Evolutionary conservation across 92 coral and sea anemone genomes (phyloP).

Genomic region (Virgularia gustaviana): DNA sequence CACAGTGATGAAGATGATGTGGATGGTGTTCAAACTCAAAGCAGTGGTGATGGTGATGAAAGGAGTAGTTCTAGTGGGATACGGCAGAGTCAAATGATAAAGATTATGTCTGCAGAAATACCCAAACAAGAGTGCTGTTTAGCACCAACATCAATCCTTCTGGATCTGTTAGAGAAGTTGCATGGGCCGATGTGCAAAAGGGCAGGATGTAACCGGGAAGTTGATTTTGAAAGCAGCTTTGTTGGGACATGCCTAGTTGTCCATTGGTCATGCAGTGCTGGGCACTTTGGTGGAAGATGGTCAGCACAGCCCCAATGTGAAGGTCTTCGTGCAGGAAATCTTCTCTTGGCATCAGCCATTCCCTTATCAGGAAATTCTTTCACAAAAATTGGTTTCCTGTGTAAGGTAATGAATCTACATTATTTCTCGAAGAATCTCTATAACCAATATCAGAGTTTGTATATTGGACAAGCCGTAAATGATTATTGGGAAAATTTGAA

Average conservation of each 20-base stretch:
- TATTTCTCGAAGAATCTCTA: neutral
- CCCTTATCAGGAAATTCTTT: neutral
- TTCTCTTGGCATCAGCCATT: no score
- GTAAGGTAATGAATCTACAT: neutral
- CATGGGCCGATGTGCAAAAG: neutral
- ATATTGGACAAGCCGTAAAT: no score
- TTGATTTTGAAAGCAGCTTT: neutral
- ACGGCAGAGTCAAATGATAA: neutral
- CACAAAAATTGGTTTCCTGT: neutral
- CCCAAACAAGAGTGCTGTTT: neutral
- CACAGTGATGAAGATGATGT: neutral
- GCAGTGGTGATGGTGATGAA: no score
- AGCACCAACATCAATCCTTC: neutral
- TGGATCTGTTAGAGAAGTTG: neutral
- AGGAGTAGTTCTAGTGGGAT: no score
- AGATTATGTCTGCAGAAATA: neutral
- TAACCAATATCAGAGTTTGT: no score
- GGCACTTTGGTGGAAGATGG: no score
- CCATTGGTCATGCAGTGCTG: no score
- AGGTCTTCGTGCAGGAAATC: constrained; percentile 1
- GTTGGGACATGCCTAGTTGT: neutral
- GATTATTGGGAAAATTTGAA: neutral
- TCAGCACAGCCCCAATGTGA: neutral
- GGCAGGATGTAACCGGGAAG: neutral
- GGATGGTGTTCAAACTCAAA: neutral